Evolutionary conservation across 1,140 invertebrate species (phyloP), one percentile per base, ranked within the genome.

Genomic region (Drosophila lacteicornis): DNA sequence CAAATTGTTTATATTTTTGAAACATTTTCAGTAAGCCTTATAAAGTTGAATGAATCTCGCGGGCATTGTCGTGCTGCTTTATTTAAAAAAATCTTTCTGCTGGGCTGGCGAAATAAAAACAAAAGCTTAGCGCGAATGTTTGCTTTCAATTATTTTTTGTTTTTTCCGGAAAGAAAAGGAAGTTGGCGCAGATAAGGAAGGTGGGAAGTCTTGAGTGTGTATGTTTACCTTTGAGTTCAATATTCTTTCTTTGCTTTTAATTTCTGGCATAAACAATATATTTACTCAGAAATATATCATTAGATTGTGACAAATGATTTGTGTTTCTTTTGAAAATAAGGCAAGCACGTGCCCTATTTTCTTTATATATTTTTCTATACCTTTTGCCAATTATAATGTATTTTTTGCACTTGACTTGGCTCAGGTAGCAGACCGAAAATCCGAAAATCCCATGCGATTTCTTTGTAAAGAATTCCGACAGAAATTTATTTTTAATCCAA

Each of bases 91-190:
- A 19, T 27, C 38, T 15, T 66, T 25, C 13, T 38, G 40, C 13
- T 27, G 33, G 13, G 22, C 47, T 47, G 63, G 63, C 46, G 27
- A 67, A 70, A 45, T 30, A 38, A 40, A 68, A 70, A 46, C 40
- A 36, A 56, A 53, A 68, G 56, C 40, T 51, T 51, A 49, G 17
- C 45, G n/a, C 53, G 51, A 78, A 73, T 80, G 79, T 80, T 80
- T 80, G 60, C 56, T 62, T 80, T 80, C 77, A 75, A 80, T 80
- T 80, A 80, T 80, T 68, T 60, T 61, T 38, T 45, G 61, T 73
- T 79, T 59, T 59, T 47, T 45, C 51, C 53, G 62, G 59, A 49
- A 56, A 40, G 33, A 15, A 56, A 43, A 42, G 50, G 50, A 75
- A 75, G 60, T 63, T 27, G 43, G 43, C n/a, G 2, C 17, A 47